Evolutionary conservation across 2,888 invertebrate species (phyloP).

Genomic region (Drosophila leonis): DNA sequence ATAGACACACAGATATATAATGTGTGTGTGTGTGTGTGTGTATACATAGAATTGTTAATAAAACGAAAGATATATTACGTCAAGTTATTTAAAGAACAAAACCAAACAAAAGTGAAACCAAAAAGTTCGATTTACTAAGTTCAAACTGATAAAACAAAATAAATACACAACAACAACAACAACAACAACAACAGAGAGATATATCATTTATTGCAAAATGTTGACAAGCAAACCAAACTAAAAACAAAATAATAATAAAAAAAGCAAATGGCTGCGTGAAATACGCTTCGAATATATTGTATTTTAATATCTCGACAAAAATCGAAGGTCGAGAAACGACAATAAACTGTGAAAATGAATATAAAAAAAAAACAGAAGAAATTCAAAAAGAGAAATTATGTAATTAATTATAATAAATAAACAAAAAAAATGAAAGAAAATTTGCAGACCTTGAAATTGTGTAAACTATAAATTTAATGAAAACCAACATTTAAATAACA

Average conservation of each 20-base stretch:
- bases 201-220: slow-evolving; percentile 75
- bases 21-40: no score
- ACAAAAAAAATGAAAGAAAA: slow-evolving; percentile 34
- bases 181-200: slow-evolving; percentile 42
- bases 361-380: slow-evolving; percentile 51
- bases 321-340: slow-evolving; percentile 86
- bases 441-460: slow-evolving; percentile 76
- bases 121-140: slow-evolving; percentile 64
- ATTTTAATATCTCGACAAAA: slow-evolving; percentile 85
- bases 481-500: slow-evolving; percentile 74
- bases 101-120: slow-evolving; percentile 36
- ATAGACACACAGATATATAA: slow-evolving; percentile 16
- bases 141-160: slow-evolving; percentile 64
- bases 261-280: slow-evolving; percentile 61
- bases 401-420: slow-evolving; percentile 73
- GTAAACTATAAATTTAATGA: slow-evolving; percentile 77
- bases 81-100: slow-evolving; percentile 64
- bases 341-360: slow-evolving; percentile 86
- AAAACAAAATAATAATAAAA: slow-evolving; percentile 9
- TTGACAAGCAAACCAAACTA: slow-evolving; percentile 44
- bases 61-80: slow-evolving; percentile 68
- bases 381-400: slow-evolving; percentile 55
- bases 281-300: slow-evolving; percentile 76
- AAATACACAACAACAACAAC: slow-evolving; percentile 57
- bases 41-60: slow-evolving; percentile 63